These are phyloP conservation scores for Epinephelus cyanopodus DNA, from an alignment of 2,113 vertebrate genomes.

Conservation along the genomic window DNA sequence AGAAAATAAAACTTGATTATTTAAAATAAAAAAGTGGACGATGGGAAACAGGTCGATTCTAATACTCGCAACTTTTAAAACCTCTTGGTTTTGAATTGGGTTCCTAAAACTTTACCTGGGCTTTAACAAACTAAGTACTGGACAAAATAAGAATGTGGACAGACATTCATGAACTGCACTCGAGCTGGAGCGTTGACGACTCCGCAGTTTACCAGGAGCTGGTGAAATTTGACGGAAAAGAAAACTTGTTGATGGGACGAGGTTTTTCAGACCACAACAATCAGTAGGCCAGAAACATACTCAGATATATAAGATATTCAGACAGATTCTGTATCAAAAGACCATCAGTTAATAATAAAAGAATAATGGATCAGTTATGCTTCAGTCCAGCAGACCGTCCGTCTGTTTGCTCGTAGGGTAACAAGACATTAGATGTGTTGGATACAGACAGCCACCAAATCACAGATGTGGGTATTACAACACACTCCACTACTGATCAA, in stretches of 20 bases:
- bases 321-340: slow-evolving; percentile 57
- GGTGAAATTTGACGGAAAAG: background rate
- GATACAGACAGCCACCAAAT: slow-evolving; percentile 60
- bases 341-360: slow-evolving; percentile 29
- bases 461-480: slow-evolving; percentile 50
- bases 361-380: slow-evolving; percentile 8
- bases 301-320: slow-evolving; percentile 33
- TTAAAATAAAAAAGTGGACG: background rate
- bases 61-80: slow-evolving; percentile 39
- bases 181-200: background rate
- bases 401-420: slow-evolving; percentile 6
- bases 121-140: slow-evolving; percentile 20
- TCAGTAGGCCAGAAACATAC: slow-evolving; percentile 45
- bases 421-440: slow-evolving; percentile 46
- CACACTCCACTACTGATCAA: slow-evolving; percentile 59
- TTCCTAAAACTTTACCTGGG: slow-evolving; percentile 33
- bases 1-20: slow-evolving; percentile 21
- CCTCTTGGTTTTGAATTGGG: slow-evolving; percentile 12
- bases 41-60: background rate
- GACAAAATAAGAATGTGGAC: background rate
- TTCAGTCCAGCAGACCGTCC: slow-evolving; percentile 29
- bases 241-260: slow-evolving; percentile 11
- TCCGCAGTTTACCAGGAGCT: background rate
- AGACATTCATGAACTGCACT: slow-evolving; percentile 45
- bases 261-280: slow-evolving; percentile 32